Evolutionary conservation across 2,113 vertebrate genomes (phyloP).

Genomic region (Gopherus flavomarginatus): DNA sequence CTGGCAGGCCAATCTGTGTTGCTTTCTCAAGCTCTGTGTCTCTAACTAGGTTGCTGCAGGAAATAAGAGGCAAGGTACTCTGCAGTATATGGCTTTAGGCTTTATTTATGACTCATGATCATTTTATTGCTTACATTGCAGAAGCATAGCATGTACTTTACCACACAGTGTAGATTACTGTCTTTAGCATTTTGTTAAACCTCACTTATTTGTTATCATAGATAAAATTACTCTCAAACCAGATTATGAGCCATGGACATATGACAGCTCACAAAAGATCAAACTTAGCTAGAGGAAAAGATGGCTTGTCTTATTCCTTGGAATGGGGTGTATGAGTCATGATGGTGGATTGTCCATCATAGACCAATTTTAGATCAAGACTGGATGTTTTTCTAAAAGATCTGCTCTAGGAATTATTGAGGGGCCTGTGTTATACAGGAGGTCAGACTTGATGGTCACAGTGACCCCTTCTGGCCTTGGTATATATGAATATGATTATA

Average conservation of each 20-base stretch:
- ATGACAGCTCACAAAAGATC: neutral
- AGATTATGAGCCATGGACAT: neutral
- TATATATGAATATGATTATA: neutral
- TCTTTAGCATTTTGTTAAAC: neutral
- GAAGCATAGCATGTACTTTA: conserved; percentile 24
- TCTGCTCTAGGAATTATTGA: no score
- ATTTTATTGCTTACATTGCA: neutral
- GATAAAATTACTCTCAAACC: conserved; percentile 7
- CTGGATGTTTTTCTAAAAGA: no score
- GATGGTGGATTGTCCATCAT: neutral
- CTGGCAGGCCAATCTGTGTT: neutral
- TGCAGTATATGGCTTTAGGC: neutral
- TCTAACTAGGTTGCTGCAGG: neutral
- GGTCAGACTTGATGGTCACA: no score
- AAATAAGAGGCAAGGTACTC: neutral
- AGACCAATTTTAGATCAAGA: neutral
- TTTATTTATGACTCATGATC: conserved; percentile 33
- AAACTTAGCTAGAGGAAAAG: neutral
- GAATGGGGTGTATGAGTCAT: neutral
- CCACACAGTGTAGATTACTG: neutral
- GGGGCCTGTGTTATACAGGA: no score
- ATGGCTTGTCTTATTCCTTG: neutral
- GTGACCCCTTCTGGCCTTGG: no score
- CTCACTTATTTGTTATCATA: neutral
- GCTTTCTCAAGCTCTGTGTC: neutral